A percentile compares a stretch with the other conserved stretches of the same genome.
These are phyloP conservation scores for Phyllostomus discolor DNA, from an alignment of 2,113 vertebrate genomes.

Conservation along the genomic window DNA sequence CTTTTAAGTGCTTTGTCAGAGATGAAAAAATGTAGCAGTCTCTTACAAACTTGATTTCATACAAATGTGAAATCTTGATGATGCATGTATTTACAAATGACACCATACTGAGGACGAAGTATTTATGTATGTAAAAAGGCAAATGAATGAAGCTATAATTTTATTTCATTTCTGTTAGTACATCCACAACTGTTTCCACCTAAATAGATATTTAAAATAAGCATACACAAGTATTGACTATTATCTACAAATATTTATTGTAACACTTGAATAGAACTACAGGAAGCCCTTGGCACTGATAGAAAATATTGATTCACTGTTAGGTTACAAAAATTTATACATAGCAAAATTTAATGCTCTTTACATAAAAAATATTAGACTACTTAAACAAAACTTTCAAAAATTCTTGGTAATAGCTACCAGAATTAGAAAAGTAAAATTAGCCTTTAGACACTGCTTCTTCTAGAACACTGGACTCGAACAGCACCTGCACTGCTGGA, in stretches of 20 bases:
- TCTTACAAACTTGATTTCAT: background rate
- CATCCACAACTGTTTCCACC: conserved; percentile 73
- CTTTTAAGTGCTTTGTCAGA: conserved; percentile 18
- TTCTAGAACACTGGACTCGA: conserved; percentile 86
- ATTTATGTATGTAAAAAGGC: conserved; percentile 71
- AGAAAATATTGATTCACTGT: conserved; percentile 95
- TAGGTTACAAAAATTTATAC: conserved; percentile 98
- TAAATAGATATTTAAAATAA: conserved; percentile 80
- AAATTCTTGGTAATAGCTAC: conserved; percentile 84
- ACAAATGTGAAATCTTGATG: background rate
- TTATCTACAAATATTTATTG: conserved; percentile 89
- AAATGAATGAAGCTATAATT: conserved; percentile 71
- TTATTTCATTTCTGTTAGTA: conserved; percentile 68
- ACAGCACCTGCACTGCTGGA: conserved; percentile 92
- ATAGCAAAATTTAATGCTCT: conserved; percentile 96
- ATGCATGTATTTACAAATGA: conserved; percentile 39
- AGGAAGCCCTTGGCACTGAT: conserved; percentile 92
- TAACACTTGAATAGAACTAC: conserved; percentile 90
- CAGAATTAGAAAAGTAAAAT: conserved; percentile 87
- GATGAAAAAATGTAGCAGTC: background rate
- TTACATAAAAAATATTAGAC: conserved; percentile 93
- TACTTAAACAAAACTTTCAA: conserved; percentile 86
- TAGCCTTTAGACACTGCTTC: conserved; percentile 89
- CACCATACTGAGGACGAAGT: conserved; percentile 47
- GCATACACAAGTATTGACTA: conserved; percentile 81